A percentile compares a stretch with the other conserved stretches of the same genome.
phyloP scores from a whole-genome alignment of 2,797 vertebrate genomes.

The Lophotriccus pileatus region DNA sequence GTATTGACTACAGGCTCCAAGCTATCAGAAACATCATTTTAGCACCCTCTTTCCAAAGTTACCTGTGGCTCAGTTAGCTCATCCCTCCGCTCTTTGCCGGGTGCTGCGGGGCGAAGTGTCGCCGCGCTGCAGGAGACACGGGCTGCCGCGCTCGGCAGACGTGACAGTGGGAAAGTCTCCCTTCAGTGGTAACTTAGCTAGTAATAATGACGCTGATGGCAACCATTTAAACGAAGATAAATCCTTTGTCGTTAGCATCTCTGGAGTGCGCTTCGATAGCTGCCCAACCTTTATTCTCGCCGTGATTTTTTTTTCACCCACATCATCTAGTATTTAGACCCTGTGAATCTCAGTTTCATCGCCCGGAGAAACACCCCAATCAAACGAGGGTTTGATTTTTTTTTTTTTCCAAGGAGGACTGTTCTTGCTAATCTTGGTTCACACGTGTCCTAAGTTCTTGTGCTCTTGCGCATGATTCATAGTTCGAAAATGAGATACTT shows the following conservation, averaged over 20 bases:
- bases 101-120: background rate
- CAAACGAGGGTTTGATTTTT: background rate
- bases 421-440: background rate
- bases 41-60: slow-evolving; percentile 48
- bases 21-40: background rate
- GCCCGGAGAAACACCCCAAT: background rate
- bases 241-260: slow-evolving; percentile 69
- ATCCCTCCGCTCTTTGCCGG: background rate
- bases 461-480: background rate
- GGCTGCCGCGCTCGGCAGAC: slow-evolving; percentile 45
- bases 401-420: background rate
- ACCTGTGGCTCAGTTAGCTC: slow-evolving; percentile 66
- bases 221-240: slow-evolving; percentile 78
- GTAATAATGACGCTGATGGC: slow-evolving; percentile 76
- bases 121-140: slow-evolving; percentile 40
- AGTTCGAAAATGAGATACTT: slow-evolving; percentile 3
- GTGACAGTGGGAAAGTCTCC: slow-evolving; percentile 32
- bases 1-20: background rate
- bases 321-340: background rate
- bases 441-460: background rate
- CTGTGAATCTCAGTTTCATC: background rate
- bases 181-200: slow-evolving; percentile 73
- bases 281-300: background rate
- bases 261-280: background rate
- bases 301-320: background rate